Conservation (phyloP, 1,140 invertebrate species). For the Penaeus vannamei region DNA sequence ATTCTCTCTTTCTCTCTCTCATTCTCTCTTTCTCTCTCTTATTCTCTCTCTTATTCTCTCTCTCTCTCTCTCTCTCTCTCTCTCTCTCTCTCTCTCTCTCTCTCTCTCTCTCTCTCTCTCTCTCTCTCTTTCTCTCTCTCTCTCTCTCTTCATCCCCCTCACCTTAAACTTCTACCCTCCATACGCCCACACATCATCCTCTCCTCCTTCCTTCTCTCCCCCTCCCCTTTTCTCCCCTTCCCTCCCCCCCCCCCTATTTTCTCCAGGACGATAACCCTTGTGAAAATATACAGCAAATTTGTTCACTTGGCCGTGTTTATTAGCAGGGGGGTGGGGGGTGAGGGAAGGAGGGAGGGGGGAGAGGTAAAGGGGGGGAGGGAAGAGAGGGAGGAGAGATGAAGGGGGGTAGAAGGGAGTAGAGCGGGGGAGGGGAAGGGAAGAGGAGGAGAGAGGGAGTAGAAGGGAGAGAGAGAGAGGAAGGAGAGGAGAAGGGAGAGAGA, state of each 20-base stretch:
- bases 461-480: too few species aligned
- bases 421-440: not conserved
- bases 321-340: too few species aligned
- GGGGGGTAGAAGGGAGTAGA: not conserved
- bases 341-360: too few species aligned
- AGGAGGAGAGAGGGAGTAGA: too few species aligned
- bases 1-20: too few species aligned
- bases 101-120: not conserved
- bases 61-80: too few species aligned
- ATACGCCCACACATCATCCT: not conserved
- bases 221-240: not conserved
- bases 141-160: not conserved
- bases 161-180: not conserved
- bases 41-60: fast-evolving
- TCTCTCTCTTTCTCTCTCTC: not conserved
- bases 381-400: too few species aligned
- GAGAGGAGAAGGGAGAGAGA: too few species aligned
- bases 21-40: too few species aligned
- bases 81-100: not conserved
- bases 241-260: too few species aligned
- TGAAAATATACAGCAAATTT: not conserved
- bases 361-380: too few species aligned
- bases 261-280: not conserved
- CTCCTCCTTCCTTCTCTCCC: not conserved
- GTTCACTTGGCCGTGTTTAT: too few species aligned